Evolutionary conservation across 2,888 invertebrate genomes (phyloP), one percentile per base, ranked within the genome.

Genomic region (Eristalinus aeneus): DNA sequence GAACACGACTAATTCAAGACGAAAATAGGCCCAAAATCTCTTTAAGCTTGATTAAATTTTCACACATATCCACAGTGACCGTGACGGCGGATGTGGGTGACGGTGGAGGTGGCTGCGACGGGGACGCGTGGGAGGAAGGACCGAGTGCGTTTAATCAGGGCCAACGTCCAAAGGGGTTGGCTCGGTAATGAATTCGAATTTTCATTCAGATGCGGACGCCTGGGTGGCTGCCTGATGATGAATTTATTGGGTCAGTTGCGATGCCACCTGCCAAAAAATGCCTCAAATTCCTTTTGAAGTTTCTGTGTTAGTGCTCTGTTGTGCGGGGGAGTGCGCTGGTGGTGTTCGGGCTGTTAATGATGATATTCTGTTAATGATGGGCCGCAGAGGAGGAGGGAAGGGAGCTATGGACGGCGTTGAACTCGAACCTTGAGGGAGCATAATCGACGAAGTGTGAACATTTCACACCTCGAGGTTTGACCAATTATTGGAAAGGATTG

Each of bases 241-340:
- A 86, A 86, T 79, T 87, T 87, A 87, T 83, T 83, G 87, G 87
- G 87, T 87, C 87, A 87, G 87, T 87, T 87, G 78, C 78, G 83
- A 75, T 83, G 83, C 87, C 83, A 83, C 87, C 82, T 87, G 82
- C 82, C 87, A 75, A 87, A 83, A 87, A 87, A 87, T 87, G 72
- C 75, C 72, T 79, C 69, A 75, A 83, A 87, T 87, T 87, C 87
- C 87, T 87, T 87, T 87, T 87, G 87, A 87, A 87, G 87, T 83
- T 87, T 87, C 63, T 64, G 78, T 75, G 54, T 69, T 74, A 84
- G 68, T 81, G 61, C 64, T 56, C 36, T 73, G 56, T 58, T 63
- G 31, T 22, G 5, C 27, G 31, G 34, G 22, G 31, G 58, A 63
- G 61, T 53, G 36, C 53, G 56, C 53, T 23, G 39, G 12, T 34